Percentiles rank a stretch among this genome's conserved stretches.
Evolutionary conservation across 2,113 vertebrate species (phyloP).

Genomic region (Cinclus cinclus): DNA sequence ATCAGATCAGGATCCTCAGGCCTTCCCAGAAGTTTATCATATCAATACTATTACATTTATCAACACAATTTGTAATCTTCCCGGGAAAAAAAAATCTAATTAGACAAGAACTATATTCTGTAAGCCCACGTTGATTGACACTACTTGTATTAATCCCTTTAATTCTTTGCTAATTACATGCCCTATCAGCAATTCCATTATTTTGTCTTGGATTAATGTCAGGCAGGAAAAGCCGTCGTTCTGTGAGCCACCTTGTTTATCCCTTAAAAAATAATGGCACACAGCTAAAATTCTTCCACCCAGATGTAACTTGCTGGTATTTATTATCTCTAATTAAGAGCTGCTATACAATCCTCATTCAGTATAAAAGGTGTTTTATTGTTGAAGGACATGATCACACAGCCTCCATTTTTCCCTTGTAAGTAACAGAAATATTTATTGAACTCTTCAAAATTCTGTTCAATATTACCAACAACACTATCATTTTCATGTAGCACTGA

Average conservation of each 20-base stretch:
- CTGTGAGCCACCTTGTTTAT: slow-evolving; percentile 25
- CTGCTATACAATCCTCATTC: neutral
- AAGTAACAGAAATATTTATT: slow-evolving; percentile 19
- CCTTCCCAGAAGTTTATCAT: neutral
- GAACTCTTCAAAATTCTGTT: neutral
- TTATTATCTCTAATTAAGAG: slow-evolving; percentile 30
- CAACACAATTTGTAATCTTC: slow-evolving; percentile 19
- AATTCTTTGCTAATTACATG: slow-evolving; percentile 64
- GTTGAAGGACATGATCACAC: neutral
- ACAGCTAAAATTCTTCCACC: neutral
- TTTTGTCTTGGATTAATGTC: slow-evolving; percentile 56
- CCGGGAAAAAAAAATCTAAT: neutral
- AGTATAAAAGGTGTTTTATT: neutral
- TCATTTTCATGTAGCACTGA: slow-evolving; percentile 14
- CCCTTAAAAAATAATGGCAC: slow-evolving; percentile 18
- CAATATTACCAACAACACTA: neutral
- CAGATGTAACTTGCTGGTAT: neutral
- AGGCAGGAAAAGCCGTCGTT: neutral
- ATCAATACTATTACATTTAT: neutral
- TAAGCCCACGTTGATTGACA: slow-evolving; percentile 30
- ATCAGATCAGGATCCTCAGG: neutral
- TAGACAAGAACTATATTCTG: slow-evolving; percentile 7
- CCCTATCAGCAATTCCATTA: slow-evolving; percentile 57
- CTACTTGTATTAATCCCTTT: slow-evolving; percentile 52
- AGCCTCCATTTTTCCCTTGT: neutral